phyloP scores from a whole-genome alignment of 2,113 vertebrate species.

The Larimichthys crocea region DNA sequence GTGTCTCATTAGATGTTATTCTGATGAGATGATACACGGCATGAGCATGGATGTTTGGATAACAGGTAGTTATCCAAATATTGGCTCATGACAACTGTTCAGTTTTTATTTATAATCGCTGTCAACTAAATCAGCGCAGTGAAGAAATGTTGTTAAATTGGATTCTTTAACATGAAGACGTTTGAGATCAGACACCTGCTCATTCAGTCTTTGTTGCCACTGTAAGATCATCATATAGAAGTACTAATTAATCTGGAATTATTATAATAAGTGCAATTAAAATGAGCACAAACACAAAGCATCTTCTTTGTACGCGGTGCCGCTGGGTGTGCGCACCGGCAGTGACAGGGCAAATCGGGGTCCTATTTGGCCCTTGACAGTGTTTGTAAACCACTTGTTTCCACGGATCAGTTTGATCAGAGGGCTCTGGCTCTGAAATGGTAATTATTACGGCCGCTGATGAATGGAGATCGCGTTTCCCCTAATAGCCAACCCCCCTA shows the following conservation, averaged over 20 bases:
- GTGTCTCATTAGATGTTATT: conserved; percentile 6
- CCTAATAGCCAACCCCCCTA: conserved; percentile 89
- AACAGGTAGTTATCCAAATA: background rate
- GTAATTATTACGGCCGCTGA: conserved; percentile 85
- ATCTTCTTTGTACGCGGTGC: conserved; percentile 3
- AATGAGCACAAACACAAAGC: conserved; percentile 3
- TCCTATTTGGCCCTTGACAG: conserved; percentile 85
- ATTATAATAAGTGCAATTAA: background rate
- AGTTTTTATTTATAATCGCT: background rate
- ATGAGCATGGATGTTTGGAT: background rate
- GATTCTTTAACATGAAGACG: background rate
- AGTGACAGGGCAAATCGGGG: conserved; percentile 79
- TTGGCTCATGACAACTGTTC: background rate
- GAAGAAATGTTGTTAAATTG: background rate
- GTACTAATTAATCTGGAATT: background rate
- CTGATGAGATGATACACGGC: background rate
- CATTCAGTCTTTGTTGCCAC: background rate
- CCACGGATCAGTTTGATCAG: conserved; percentile 88
- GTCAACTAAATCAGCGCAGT: background rate
- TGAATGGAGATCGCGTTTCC: conserved; percentile 93
- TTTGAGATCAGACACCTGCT: conserved; percentile 19
- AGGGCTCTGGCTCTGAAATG: conserved; percentile 76
- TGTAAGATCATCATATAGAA: background rate
- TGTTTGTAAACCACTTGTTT: conserved; percentile 92
- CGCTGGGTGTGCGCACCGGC: conserved; percentile 43